Conservation (phyloP, 2,113 vertebrate genomes). For the Lichenostomus cassidix region DNA sequence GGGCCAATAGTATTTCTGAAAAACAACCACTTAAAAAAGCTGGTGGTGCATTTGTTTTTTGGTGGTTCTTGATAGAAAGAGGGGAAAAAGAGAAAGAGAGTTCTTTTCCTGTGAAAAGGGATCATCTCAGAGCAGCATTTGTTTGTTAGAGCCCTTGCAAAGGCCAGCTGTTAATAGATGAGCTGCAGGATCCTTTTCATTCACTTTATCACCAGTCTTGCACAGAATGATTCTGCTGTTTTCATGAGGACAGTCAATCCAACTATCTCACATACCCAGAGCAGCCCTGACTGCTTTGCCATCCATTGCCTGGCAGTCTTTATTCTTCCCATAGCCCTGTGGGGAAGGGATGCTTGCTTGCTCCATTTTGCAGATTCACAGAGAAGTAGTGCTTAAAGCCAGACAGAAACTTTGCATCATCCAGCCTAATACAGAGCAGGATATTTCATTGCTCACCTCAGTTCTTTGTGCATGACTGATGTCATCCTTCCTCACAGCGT, state of each 20-base stretch:
- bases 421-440: fast-evolving
- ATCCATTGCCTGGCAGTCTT: neutral
- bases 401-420: neutral
- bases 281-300: neutral
- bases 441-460: neutral
- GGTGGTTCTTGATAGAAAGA: neutral
- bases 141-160: conserved; percentile 29
- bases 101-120: conserved; percentile 11
- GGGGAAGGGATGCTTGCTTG: neutral
- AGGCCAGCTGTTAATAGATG: conserved; percentile 20
- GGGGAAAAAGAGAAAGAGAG: neutral
- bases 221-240: conserved; percentile 22
- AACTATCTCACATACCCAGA: neutral
- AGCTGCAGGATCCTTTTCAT: conserved; percentile 27
- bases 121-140: neutral
- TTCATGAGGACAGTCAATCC: neutral
- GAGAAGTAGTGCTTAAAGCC: neutral
- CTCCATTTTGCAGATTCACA: neutral
- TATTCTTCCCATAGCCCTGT: neutral
- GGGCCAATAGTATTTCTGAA: neutral
- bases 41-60: neutral
- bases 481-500: neutral
- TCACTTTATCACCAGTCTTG: conserved; percentile 43
- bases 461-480: no score
- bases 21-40: neutral